Percentiles rank a stretch among this genome's conserved stretches.
Conservation (phyloP, 2,797 vertebrate species). For the Danio albolineatus region DNA sequence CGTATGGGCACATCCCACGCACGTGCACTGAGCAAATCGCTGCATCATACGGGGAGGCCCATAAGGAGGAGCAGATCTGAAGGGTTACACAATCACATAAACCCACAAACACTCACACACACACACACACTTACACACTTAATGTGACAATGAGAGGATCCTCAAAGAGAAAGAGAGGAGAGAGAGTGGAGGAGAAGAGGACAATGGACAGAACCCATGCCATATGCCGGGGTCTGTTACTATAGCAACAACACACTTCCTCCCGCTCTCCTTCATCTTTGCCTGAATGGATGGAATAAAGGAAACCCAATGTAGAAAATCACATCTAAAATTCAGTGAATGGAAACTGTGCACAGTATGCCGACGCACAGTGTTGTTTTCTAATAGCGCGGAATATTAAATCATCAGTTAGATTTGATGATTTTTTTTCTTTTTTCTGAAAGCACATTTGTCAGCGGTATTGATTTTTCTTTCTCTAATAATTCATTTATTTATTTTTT, state of each 20-base stretch:
- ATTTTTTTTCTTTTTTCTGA: background rate
- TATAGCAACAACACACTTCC: conserved; percentile 59
- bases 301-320: conserved; percentile 14
- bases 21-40: conserved; percentile 36
- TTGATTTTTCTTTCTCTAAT: no score
- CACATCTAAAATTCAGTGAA: background rate
- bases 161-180: conserved; percentile 35
- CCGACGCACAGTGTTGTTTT: background rate
- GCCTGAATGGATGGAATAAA: conserved; percentile 35
- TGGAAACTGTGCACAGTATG: background rate
- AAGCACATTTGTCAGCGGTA: no score
- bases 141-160: conserved; percentile 51
- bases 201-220: conserved; percentile 61
- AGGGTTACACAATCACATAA: conserved; percentile 52
- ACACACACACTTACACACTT: conserved; percentile 11
- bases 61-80: conserved; percentile 49
- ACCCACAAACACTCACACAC: conserved; percentile 15
- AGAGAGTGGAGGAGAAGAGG: conserved; percentile 44
- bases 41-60: conserved; percentile 29
- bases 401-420: background rate
- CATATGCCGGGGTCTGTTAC: conserved; percentile 57
- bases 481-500: no score
- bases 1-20: conserved; percentile 20
- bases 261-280: conserved; percentile 13
- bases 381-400: background rate